Base-by-base conservation (phyloP, 2,888 invertebrate genomes). In the Hipparchia semele region DNA sequence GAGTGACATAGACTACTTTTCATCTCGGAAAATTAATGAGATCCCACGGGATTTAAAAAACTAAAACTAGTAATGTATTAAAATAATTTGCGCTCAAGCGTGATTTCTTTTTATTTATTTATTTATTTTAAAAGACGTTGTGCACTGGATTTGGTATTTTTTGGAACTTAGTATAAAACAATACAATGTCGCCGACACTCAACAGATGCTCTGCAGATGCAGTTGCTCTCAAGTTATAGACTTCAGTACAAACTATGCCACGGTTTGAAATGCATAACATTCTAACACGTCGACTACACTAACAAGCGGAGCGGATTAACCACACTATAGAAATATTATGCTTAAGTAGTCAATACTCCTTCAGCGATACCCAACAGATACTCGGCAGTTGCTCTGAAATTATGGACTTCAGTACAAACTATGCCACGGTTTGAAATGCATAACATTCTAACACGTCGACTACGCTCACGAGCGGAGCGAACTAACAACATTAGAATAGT, bases 391-490 rank as follows among this genome's bases (percentile, higher is more conserved):
- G 66, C 67, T 72, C 51, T 23, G 46, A 65, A 70, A 45, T 72
- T 62, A 56, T 62, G 68, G 71, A 73, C 66, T 74, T 67, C 65
- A 56, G 66, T 23, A 12, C 61, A 74, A 74, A 72, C 69, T 72
- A 67, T 74, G 72, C 61, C 69, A 69, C 69, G 59, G 67, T 74
- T 70, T 72, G 56, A 72, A 72, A 74, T 74, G 69, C 71, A 72
- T 71, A 69, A 59, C 71, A 70, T 71, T 69, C 60, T 56, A 60
- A 58, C 45, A 58, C 58, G 33, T 46, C 7, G 65, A 53, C 33
- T 51, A 23, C 33, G 12, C 6, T 56, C 12, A 71, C n/a, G 39
- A 65, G 69, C 33, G 46, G 6, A 72, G 71, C 65, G 74, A 23
- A 61, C 33, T 46, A 51, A 65, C 51, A 51, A 23, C 13, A 23